These are phyloP conservation scores for Apis florea DNA, from an alignment of 1,140 invertebrate genomes.

Conservation along the genomic window DNA sequence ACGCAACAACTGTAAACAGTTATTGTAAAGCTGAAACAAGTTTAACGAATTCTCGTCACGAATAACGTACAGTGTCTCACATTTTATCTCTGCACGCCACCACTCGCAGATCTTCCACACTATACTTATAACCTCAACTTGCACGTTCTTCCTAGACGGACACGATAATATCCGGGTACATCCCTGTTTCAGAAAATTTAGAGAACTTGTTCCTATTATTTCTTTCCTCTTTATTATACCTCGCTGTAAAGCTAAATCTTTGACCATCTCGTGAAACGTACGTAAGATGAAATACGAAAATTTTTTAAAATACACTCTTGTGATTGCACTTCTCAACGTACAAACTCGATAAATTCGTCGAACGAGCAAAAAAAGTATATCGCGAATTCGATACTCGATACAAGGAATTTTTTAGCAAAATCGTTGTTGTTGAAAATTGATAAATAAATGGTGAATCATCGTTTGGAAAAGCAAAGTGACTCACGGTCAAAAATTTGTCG, in stretches of 20 bases:
- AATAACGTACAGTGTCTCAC: constrained; percentile 25
- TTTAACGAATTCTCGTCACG: constrained; percentile 40
- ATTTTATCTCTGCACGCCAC: constrained; percentile 28
- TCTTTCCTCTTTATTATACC: neutral
- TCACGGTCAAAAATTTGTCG: constrained; percentile 27
- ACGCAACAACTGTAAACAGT: neutral
- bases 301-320: too few species aligned
- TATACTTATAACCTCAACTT: too few species aligned
- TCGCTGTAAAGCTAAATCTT: too few species aligned
- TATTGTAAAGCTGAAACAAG: constrained; percentile 7
- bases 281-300: too few species aligned
- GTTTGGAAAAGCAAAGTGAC: constrained; percentile 42
- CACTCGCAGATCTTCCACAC: constrained; percentile 14
- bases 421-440: too few species aligned
- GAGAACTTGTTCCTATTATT: neutral
- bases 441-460: constrained; percentile 15
- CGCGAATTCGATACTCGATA: too few species aligned
- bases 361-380: too few species aligned
- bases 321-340: too few species aligned
- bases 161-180: neutral
- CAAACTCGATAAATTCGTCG: too few species aligned
- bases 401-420: too few species aligned
- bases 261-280: too few species aligned
- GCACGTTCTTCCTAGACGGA: neutral
- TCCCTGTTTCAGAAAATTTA: too few species aligned